These are phyloP conservation scores for Alfaro cultratus DNA, from an alignment of 2,797 vertebrate species.

Conservation along the genomic window DNA sequence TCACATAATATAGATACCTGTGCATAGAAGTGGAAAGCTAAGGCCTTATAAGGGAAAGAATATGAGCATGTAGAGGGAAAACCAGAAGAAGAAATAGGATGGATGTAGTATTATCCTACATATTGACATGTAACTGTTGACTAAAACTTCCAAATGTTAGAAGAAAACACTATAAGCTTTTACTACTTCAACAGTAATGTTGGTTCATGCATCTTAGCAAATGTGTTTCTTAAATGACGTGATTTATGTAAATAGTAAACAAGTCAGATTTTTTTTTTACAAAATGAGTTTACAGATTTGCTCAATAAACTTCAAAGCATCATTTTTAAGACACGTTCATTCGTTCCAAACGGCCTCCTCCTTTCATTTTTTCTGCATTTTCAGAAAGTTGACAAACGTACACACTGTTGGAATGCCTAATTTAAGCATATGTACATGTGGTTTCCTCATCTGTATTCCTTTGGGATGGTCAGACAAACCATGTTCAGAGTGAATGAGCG, in stretches of 20 bases:
- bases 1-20: slow-evolving; percentile 63
- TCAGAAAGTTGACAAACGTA: slow-evolving; percentile 50
- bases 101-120: slow-evolving; percentile 40
- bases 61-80: slow-evolving; percentile 29
- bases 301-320: slow-evolving; percentile 16
- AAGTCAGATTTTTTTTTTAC: slow-evolving; percentile 35
- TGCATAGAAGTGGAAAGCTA: slow-evolving; percentile 82
- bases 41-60: slow-evolving; percentile 69
- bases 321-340: slow-evolving; percentile 18
- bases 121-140: slow-evolving; percentile 29
- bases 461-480: slow-evolving; percentile 44
- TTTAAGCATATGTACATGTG: slow-evolving; percentile 72
- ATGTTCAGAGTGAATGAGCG: slow-evolving; percentile 41
- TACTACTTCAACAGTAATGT: slow-evolving; percentile 28
- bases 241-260: slow-evolving; percentile 35
- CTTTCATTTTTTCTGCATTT: slow-evolving; percentile 33
- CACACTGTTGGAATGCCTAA: slow-evolving; percentile 52
- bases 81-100: slow-evolving; percentile 23
- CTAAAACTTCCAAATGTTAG: slow-evolving; percentile 25
- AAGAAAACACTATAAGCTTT: slow-evolving; percentile 29
- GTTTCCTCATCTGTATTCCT: slow-evolving; percentile 50
- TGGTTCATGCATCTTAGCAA: slow-evolving; percentile 59
- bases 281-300: slow-evolving; percentile 40
- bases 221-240: slow-evolving; percentile 34
- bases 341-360: slow-evolving; percentile 11